A percentile compares a stretch with the other conserved stretches of the same genome.
phyloP scores from a whole-genome alignment of 2,797 vertebrate genomes.

The Antennarius maculatus region DNA sequence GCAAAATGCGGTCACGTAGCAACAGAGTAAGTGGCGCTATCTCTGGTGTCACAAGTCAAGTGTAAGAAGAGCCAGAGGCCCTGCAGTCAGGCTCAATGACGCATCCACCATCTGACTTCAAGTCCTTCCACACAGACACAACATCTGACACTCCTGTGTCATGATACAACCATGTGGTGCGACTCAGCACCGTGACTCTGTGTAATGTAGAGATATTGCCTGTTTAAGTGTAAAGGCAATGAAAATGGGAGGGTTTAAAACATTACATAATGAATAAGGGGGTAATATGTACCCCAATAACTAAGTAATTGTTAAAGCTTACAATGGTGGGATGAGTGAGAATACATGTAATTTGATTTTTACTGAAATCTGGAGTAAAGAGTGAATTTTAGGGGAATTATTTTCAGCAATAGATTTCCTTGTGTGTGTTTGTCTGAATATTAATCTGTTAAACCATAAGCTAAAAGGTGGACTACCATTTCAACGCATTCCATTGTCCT shows the following conservation, averaged over 20 bases:
- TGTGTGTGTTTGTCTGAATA: neutral
- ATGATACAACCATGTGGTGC: slow-evolving; percentile 40
- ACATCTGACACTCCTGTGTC: slow-evolving; percentile 60
- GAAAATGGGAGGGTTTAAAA: neutral
- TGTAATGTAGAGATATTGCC: neutral
- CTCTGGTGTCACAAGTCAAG: slow-evolving; percentile 39
- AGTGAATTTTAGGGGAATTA: neutral
- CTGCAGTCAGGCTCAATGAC: slow-evolving; percentile 48
- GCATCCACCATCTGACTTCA: slow-evolving; percentile 52
- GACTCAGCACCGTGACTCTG: slow-evolving; percentile 26
- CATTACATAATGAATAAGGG: too few relatives aligned
- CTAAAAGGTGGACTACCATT: neutral
- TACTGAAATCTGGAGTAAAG: neutral
- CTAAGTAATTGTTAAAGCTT: too few relatives aligned
- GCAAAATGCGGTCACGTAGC: slow-evolving; percentile 26
- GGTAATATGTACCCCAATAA: too few relatives aligned
- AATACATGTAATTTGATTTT: neutral
- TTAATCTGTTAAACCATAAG: neutral
- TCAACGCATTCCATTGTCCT: neutral
- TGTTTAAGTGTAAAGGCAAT: neutral
- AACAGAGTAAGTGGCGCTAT: slow-evolving; percentile 29
- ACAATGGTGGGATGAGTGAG: too few relatives aligned
- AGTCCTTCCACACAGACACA: slow-evolving; percentile 62
- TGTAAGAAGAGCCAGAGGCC: slow-evolving; percentile 52
- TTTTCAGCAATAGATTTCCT: too few relatives aligned